These are phyloP conservation scores for Chaenogobius annularis DNA, from an alignment of 2,113 vertebrate species.

Conservation along the genomic window DNA sequence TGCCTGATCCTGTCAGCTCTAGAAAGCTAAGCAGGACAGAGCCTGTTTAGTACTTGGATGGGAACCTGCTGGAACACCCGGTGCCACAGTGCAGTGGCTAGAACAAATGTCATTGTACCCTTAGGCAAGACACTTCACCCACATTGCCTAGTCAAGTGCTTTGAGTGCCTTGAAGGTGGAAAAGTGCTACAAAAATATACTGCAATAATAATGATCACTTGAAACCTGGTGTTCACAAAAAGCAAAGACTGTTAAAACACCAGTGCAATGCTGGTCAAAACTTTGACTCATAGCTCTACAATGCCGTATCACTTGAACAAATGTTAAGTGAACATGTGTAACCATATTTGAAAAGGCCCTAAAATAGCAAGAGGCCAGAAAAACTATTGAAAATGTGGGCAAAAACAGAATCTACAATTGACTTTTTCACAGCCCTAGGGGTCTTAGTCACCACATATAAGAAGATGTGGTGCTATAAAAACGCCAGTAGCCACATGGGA, in stretches of 20 bases:
- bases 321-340: conserved; percentile 37
- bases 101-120: too few species aligned
- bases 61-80: too few species aligned
- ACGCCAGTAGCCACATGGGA: conserved; percentile 66
- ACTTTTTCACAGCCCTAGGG: conserved; percentile 48
- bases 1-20: too few species aligned
- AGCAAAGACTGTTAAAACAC: background rate
- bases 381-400: conserved; percentile 22
- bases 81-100: too few species aligned
- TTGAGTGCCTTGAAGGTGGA: too few species aligned
- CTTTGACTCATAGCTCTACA: background rate
- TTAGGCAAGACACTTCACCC: too few species aligned
- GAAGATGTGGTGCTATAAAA: conserved; percentile 48
- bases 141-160: too few species aligned
- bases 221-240: background rate
- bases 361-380: conserved; percentile 36
- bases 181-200: too few species aligned
- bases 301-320: conserved; percentile 46
- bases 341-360: conserved; percentile 33
- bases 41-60: too few species aligned
- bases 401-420: conserved; percentile 46
- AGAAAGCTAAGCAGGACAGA: too few species aligned
- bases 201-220: background rate
- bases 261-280: background rate
- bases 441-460: conserved; percentile 46